A percentile compares a stretch with the other conserved stretches of the same genome.
Evolutionary conservation across 2,113 vertebrate genomes (phyloP).

Genomic region (Microcebus tavaratra): DNA sequence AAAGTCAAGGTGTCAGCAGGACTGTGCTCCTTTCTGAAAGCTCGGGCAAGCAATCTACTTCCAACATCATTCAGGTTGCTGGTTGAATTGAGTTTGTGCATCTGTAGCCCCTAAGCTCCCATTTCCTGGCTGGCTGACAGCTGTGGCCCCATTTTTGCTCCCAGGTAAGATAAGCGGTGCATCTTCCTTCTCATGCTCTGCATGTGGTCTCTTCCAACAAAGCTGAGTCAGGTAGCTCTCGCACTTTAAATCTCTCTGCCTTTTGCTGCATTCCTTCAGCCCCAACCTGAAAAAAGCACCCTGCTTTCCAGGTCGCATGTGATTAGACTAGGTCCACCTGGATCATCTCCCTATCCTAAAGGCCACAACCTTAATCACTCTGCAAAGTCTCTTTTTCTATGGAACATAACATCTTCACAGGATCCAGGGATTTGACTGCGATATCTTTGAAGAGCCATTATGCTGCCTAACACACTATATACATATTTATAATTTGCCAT

Average conservation of each 20-base stretch:
- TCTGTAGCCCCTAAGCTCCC: fast-evolving
- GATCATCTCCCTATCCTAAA: not conserved
- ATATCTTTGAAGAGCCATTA: not conserved
- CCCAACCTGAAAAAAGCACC: not conserved
- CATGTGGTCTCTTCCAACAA: not conserved
- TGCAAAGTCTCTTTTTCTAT: not conserved
- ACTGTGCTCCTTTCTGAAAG: not conserved
- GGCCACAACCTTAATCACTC: not conserved
- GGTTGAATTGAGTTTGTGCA: not conserved
- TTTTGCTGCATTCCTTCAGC: not conserved
- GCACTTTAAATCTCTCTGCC: not conserved
- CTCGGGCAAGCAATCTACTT: not conserved
- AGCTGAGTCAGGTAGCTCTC: fast-evolving
- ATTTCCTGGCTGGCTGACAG: too few species aligned
- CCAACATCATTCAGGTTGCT: fast-evolving
- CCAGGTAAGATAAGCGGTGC: not conserved
- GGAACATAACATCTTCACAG: not conserved
- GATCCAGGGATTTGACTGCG: not conserved
- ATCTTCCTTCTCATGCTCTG: not conserved
- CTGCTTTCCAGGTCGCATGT: not conserved
- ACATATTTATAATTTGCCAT: not conserved
- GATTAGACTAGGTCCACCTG: not conserved
- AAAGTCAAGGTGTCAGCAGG: not conserved
- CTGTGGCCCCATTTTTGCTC: not conserved
- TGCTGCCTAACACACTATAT: not conserved